A percentile compares a stretch with the other conserved stretches of the same genome.
phyloP scores from a whole-genome alignment of 2,797 vertebrate species.

The Myiothlypis coronata region DNA sequence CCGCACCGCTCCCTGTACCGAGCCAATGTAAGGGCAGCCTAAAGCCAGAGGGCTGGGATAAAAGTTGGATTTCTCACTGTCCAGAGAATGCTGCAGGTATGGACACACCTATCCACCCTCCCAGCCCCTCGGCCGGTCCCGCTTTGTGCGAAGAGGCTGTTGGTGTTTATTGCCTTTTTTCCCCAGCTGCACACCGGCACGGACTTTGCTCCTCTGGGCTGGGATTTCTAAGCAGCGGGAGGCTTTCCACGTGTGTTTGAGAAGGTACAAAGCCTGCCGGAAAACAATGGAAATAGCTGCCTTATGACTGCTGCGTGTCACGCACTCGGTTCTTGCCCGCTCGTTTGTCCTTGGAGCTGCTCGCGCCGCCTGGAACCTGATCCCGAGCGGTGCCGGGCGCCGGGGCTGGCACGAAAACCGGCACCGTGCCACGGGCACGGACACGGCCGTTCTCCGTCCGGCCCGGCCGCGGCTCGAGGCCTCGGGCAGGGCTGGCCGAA shows the following conservation, averaged over 20 bases:
- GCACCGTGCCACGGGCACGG: not conserved
- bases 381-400: not conserved
- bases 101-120: not conserved
- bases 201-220: slow-evolving; percentile 42
- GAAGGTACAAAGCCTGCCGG: slow-evolving; percentile 57
- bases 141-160: not conserved
- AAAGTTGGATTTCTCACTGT: not conserved
- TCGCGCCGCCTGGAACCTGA: slow-evolving; percentile 9
- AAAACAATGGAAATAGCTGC: slow-evolving; percentile 64
- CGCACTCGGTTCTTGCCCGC: not conserved
- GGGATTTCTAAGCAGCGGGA: slow-evolving; percentile 38
- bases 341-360: slow-evolving; percentile 50
- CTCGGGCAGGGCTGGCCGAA: not conserved
- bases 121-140: accelerated
- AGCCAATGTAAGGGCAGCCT: not conserved
- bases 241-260: slow-evolving; percentile 38
- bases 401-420: not conserved
- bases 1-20: not conserved
- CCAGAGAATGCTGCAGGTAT: not conserved
- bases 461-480: not conserved
- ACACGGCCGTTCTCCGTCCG: not conserved
- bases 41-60: not conserved
- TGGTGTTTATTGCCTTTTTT: not conserved
- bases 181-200: not conserved
- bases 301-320: slow-evolving; percentile 62